Conservation (phyloP, 2,888 invertebrate species). For the Morpho achilles region DNA sequence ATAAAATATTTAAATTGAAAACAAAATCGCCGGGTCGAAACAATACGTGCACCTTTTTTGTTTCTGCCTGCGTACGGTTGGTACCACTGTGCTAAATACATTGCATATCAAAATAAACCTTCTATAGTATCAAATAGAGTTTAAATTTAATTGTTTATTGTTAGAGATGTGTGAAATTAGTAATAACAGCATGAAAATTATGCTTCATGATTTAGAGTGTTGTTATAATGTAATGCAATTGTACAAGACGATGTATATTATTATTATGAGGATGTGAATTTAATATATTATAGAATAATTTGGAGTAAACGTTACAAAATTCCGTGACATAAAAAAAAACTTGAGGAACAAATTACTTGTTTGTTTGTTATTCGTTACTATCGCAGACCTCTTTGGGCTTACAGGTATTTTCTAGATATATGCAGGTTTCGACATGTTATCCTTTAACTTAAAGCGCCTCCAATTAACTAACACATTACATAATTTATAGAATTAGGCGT, state of each 20-base stretch:
- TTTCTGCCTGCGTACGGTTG: constrained; percentile 40
- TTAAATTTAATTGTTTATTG: constrained; percentile 17
- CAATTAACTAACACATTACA: no score
- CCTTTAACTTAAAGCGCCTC: no score
- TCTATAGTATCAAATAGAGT: neutral
- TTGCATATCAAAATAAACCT: constrained; percentile 24
- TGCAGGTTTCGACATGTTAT: no score
- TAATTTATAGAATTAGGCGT: no score
- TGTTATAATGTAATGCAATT: constrained; percentile 11
- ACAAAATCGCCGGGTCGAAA: constrained; percentile 72
- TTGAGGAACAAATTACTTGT: no score
- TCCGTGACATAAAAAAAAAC: no score
- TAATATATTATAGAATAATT: constrained; percentile 18
- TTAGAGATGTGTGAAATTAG: constrained; percentile 43
- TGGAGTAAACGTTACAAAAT: no score
- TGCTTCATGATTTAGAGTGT: constrained; percentile 31
- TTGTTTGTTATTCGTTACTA: no score
- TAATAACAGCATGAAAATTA: constrained; percentile 43
- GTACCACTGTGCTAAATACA: constrained; percentile 31
- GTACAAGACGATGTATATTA: neutral
- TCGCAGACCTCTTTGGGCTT: no score
- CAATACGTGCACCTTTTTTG: constrained; percentile 65
- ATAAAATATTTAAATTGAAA: constrained; percentile 75
- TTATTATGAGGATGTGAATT: neutral
- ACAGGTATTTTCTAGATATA: no score